phyloP scores from a whole-genome alignment of 1,140 invertebrate genomes.

The Drosophila parabipectinata region DNA sequence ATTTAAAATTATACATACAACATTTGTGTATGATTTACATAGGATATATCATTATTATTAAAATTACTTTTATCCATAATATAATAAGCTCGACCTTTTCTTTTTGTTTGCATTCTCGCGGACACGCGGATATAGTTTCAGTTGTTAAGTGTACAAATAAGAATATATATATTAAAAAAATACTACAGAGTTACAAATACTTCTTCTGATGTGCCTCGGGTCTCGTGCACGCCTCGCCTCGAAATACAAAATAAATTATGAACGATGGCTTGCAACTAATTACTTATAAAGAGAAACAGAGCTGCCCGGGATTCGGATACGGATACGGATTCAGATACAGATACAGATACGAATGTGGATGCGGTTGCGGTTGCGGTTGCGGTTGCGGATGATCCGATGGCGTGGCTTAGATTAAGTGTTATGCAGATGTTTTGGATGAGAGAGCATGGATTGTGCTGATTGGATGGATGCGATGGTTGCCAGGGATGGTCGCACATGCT shows the following conservation, averaged over 20 bases:
- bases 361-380: background rate
- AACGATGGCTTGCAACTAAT: slow-evolving; percentile 34
- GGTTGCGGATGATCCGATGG: slow-evolving; percentile 18
- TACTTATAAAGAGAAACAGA: slow-evolving; percentile 30
- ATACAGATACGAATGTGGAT: background rate
- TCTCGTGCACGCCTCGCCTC: slow-evolving; percentile 19
- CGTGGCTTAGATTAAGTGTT: slow-evolving; percentile 16
- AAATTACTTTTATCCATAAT: slow-evolving; percentile 6
- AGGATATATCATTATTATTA: slow-evolving; percentile 21
- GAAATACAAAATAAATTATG: slow-evolving; percentile 44
- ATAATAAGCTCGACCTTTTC: slow-evolving; percentile 30
- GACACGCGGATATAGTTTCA: slow-evolving; percentile 18
- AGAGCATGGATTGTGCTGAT: background rate
- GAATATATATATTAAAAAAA: slow-evolving; percentile 45
- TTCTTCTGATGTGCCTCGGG: background rate
- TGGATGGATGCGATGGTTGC: slow-evolving; percentile 13
- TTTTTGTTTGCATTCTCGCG: background rate
- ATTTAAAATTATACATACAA: background rate
- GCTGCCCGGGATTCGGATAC: slow-evolving; percentile 19
- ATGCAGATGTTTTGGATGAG: slow-evolving; percentile 9
- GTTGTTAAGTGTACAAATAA: slow-evolving; percentile 35
- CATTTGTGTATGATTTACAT: slow-evolving; percentile 12
- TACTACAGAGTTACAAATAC: slow-evolving; percentile 52
- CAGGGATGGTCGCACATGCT: background rate
- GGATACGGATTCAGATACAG: background rate